These are phyloP conservation scores for Poeciliopsis occidentalis DNA, from an alignment of 2,113 vertebrate species.

Conservation along the genomic window DNA sequence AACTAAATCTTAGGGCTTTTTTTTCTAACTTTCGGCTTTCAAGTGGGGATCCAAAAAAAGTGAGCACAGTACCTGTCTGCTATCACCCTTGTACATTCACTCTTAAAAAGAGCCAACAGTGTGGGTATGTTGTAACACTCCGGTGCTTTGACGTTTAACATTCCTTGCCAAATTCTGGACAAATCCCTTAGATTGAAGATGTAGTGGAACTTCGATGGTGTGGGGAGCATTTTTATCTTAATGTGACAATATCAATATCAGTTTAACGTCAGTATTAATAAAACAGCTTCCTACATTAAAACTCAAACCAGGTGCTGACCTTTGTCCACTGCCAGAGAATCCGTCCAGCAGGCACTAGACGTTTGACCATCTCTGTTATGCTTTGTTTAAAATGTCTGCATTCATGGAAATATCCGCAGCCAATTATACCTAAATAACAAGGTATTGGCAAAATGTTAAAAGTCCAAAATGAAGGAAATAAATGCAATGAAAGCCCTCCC, in stretches of 20 bases:
- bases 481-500: too few relatives aligned
- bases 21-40: too few relatives aligned
- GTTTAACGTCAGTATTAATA: slow-evolving; percentile 38
- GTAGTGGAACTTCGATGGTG: slow-evolving; percentile 91
- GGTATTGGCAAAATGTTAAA: slow-evolving; percentile 13
- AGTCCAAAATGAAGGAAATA: not conserved
- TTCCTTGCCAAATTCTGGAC: slow-evolving; percentile 91
- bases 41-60: not conserved
- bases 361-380: slow-evolving; percentile 76
- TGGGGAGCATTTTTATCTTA: slow-evolving; percentile 88
- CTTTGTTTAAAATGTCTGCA: slow-evolving; percentile 80
- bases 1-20: not conserved
- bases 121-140: slow-evolving; percentile 78
- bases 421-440: slow-evolving; percentile 80
- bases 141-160: slow-evolving; percentile 83
- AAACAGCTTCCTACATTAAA: not conserved
- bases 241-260: slow-evolving; percentile 60
- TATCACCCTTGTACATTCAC: slow-evolving; percentile 80
- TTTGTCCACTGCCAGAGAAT: slow-evolving; percentile 90
- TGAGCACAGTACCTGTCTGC: slow-evolving; percentile 79
- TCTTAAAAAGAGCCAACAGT: slow-evolving; percentile 68
- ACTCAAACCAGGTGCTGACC: slow-evolving; percentile 66
- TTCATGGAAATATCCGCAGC: slow-evolving; percentile 84
- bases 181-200: slow-evolving; percentile 91
- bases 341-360: slow-evolving; percentile 81